phyloP scores from a whole-genome alignment of 2,113 vertebrate genomes.

The Rafetus swinhoei region DNA sequence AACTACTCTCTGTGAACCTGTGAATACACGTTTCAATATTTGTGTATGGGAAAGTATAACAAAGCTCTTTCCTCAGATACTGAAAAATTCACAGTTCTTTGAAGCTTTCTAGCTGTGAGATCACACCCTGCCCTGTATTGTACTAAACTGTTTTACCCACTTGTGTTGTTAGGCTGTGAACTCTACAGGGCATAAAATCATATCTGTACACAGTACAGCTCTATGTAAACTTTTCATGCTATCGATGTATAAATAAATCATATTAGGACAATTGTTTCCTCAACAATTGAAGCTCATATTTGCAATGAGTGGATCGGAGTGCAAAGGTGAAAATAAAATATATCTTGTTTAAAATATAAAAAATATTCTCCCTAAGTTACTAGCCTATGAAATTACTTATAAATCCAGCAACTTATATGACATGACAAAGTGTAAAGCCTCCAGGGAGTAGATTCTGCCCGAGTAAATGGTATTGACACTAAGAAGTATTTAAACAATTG shows the following conservation, averaged over 20 bases:
- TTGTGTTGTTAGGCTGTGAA: background rate
- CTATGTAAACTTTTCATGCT: background rate
- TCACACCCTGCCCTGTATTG: accelerated
- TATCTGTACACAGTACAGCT: background rate
- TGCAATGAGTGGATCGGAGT: background rate
- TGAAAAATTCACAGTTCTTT: background rate
- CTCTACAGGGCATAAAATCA: background rate
- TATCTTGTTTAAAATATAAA: background rate
- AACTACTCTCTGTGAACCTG: background rate
- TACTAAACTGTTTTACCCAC: background rate
- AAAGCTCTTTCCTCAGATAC: background rate
- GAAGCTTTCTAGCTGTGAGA: background rate
- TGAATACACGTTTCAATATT: background rate
- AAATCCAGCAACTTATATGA: background rate
- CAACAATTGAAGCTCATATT: background rate
- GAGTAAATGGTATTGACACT: background rate
- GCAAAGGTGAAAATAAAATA: background rate
- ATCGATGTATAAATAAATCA: background rate
- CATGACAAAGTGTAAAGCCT: background rate
- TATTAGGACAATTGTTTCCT: background rate
- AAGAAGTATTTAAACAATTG: background rate
- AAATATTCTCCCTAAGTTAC: background rate
- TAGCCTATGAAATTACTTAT: background rate
- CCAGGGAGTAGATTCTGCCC: background rate
- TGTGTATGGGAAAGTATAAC: background rate